phyloP scores from a whole-genome alignment of 2,888 invertebrate genomes.

The Pandemis cinnamomeana region DNA sequence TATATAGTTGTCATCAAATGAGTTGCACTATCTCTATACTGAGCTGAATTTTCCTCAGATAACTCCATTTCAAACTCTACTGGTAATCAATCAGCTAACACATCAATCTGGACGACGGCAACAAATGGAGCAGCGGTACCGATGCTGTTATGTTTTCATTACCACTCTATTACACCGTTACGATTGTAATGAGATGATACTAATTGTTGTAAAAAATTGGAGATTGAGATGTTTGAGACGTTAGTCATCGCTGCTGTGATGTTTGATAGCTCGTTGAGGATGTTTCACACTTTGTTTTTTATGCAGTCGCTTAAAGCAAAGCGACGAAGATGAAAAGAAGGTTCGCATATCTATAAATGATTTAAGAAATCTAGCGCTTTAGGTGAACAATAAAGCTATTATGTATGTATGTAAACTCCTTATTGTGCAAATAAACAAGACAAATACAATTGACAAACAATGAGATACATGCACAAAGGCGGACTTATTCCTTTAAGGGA shows the following conservation, averaged over 20 bases:
- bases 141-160: constrained; percentile 25
- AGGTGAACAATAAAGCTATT: no score
- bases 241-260: constrained; percentile 6
- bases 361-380: no score
- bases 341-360: no score
- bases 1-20: neutral
- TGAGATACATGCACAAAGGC: no score
- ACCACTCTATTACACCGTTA: constrained; percentile 29
- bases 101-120: constrained; percentile 24
- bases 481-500: no score
- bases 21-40: neutral
- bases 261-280: neutral
- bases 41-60: neutral
- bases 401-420: no score
- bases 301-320: no score
- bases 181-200: constrained; percentile 31
- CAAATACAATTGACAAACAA: no score
- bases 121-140: constrained; percentile 32
- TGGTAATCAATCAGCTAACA: constrained; percentile 31
- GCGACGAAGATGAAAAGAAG: no score
- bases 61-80: neutral
- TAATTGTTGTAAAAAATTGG: constrained; percentile 33
- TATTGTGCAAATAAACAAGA: no score
- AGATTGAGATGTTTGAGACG: constrained; percentile 6
- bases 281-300: neutral